Base-by-base conservation (phyloP, 1,140 invertebrate species). In the Heliconius hermathena region DNA sequence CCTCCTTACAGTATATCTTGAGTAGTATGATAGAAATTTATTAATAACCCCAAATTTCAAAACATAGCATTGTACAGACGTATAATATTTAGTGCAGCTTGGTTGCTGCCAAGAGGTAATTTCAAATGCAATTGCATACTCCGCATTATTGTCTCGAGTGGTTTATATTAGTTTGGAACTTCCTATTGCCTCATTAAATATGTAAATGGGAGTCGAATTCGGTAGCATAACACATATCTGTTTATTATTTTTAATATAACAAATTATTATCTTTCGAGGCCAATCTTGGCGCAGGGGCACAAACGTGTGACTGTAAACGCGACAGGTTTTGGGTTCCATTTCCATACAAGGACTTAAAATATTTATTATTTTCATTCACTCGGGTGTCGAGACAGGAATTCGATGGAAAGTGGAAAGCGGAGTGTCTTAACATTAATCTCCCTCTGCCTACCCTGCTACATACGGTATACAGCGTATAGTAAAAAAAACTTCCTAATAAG, bases 91-190 rank as follows among this genome's bases (percentile, higher is more conserved):
- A 66, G 13, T 66, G 60, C 73, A 74, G 8, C 22, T 75, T 38
- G 54, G 46, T 66, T 75, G 54, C 36, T 41, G 49, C 33, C 36
- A 36, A 74, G 60, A 66, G 74, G 74, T 75, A 66, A 75, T 75
- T 75, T 60, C 54, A 36, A 38, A 38, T 33, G 41, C 52, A 75
- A 75, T 75, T 66, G 74, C 74, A 60, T 75, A 75, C 36, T 74
- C 22, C 1, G 11, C 54, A 22, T 33, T 66, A 75, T 75, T 66
- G 74, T 75, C 33, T 60, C 60, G 74, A 75, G 36, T 75, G 74
- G 74, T 66, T 75, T 75, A 75, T 75, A 75, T 75, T 75, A 75
- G 74, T 60, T 75, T 57, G 52, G 73, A 49, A 74, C 29, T 54
- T 36, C 26, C 22, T 66, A 75, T 75, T 75, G 22, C 54, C 54